A percentile compares a stretch with the other conserved stretches of the same genome.
phyloP scores from a whole-genome alignment of 2,113 vertebrate species.

The Sardina pilchardus region DNA sequence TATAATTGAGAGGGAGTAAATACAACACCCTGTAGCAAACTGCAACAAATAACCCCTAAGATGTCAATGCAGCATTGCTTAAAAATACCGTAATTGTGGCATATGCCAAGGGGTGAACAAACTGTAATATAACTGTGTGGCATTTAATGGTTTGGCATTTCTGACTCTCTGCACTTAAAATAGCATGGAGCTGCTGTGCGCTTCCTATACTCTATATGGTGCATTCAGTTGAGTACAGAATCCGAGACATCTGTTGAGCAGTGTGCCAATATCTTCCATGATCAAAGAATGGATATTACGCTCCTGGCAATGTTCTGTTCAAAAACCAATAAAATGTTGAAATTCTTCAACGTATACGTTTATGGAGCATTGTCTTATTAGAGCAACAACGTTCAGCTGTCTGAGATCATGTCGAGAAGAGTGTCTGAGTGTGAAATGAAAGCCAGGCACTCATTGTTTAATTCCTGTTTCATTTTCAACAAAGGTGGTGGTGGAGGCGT shows the following conservation, averaged over 20 bases:
- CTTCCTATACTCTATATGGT: not conserved
- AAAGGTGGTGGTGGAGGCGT: slow-evolving; percentile 48
- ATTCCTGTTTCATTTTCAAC: slow-evolving; percentile 69
- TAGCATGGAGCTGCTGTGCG: not conserved
- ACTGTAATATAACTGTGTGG: not conserved
- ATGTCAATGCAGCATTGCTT: not conserved
- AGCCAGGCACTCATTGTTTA: slow-evolving; percentile 67
- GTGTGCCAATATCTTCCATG: not conserved
- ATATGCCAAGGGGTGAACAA: not conserved
- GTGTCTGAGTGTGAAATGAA: slow-evolving; percentile 58
- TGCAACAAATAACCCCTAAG: not conserved
- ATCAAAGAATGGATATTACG: not conserved
- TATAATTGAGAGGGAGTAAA: not conserved
- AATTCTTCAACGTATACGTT: not conserved
- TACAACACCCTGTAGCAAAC: not conserved
- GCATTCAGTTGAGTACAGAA: not conserved
- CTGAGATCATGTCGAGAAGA: not conserved
- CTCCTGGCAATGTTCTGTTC: not conserved
- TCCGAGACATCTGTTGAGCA: not conserved
- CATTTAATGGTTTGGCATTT: not conserved
- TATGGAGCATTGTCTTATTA: not conserved
- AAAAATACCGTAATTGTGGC: not conserved
- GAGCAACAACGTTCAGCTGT: not conserved
- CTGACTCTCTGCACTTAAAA: not conserved
- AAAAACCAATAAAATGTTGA: not conserved